These are phyloP conservation scores for Linepithema humile DNA, from an alignment of 1,140 invertebrate genomes.

Conservation along the genomic window DNA sequence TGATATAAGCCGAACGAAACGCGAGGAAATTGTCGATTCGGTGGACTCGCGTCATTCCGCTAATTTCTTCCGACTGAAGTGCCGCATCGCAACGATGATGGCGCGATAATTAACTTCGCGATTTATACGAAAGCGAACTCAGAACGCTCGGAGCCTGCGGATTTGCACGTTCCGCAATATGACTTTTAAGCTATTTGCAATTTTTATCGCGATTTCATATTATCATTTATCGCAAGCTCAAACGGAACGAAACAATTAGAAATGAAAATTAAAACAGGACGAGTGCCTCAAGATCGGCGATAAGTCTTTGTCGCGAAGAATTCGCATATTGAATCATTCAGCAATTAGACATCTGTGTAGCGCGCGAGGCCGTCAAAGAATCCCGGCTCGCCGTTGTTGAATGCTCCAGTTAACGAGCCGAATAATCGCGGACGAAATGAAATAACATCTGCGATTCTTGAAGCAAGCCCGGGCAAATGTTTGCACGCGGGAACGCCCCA, in stretches of 20 bases:
- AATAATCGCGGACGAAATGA: slow-evolving; percentile 58
- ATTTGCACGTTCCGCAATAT: not conserved
- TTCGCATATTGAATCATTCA: not conserved
- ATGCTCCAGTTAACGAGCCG: slow-evolving; percentile 59
- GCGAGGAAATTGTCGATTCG: not conserved
- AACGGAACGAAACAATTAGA: not conserved
- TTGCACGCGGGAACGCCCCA: slow-evolving; percentile 63
- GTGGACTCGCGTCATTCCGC: not conserved
- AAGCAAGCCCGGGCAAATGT: slow-evolving; percentile 63
- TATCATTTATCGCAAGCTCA: not conserved
- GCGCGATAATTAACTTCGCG: not conserved
- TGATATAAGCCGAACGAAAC: not conserved
- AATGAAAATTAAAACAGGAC: not conserved
- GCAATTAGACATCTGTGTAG: slow-evolving; percentile 44
- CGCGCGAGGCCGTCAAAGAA: slow-evolving; percentile 55
- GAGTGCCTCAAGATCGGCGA: not conserved
- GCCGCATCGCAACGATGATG: not conserved
- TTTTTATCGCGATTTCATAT: not conserved
- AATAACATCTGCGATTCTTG: slow-evolving; percentile 60
- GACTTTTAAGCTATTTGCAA: not conserved
- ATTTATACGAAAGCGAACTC: not conserved
- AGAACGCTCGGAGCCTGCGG: no score
- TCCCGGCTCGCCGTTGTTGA: slow-evolving; percentile 30
- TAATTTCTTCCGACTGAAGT: not conserved
- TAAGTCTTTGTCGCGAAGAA: not conserved